These are phyloP conservation scores for Eurypyga helias DNA, from an alignment of 2,113 vertebrate species.

Conservation along the genomic window DNA sequence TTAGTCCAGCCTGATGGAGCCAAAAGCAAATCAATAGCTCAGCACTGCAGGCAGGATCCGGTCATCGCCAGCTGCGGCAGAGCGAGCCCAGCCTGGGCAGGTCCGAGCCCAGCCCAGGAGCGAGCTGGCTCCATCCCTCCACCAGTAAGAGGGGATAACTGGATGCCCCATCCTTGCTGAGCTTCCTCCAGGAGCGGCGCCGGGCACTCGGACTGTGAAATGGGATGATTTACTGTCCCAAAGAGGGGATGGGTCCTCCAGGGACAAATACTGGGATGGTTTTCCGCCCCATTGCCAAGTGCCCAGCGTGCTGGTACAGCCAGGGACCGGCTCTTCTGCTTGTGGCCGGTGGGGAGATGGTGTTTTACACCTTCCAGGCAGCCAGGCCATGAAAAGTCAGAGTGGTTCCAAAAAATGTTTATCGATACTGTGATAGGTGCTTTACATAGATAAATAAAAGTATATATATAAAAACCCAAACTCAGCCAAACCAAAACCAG, in stretches of 20 bases:
- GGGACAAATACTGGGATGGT: background rate
- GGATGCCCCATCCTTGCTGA: background rate
- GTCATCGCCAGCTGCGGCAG: background rate
- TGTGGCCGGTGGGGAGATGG: accelerated
- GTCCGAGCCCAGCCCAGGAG: background rate
- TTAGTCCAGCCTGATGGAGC: background rate
- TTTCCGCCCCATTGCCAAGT: background rate
- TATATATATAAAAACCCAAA: background rate
- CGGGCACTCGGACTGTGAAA: background rate
- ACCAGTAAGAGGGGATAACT: background rate
- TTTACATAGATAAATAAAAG: too few relatives aligned
- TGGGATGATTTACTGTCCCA: background rate
- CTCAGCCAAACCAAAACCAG: background rate
- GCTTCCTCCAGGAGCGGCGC: background rate
- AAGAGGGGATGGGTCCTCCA: background rate
- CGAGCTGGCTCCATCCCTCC: background rate
- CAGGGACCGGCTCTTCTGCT: accelerated
- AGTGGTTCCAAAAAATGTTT: too few relatives aligned
- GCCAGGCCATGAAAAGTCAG: background rate
- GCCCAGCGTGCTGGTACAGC: accelerated
- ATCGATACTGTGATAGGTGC: too few relatives aligned
- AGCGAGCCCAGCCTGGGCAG: background rate
- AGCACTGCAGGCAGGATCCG: background rate
- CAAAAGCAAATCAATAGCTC: constrained; percentile 29
- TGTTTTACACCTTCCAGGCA: background rate